Evolutionary conservation across 2,888 invertebrate genomes (phyloP), one percentile per base, ranked within the genome.

Genomic region (Phyto melanocephala): DNA sequence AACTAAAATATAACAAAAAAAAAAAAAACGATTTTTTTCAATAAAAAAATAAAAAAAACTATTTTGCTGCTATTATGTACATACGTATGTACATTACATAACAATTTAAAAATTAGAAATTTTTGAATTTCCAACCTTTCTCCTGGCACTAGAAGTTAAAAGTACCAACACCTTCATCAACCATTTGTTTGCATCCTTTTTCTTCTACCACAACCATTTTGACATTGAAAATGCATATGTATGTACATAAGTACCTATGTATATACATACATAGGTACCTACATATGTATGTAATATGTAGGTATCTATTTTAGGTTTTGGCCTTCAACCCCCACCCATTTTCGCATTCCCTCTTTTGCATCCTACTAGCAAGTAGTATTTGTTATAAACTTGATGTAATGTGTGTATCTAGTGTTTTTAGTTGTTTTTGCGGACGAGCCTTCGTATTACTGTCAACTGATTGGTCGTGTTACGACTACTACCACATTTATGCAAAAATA

Each of bases 361-460:
- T 17, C 17, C 45, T 11, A 56, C 22, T 42, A 45, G 15, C 45
- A 10, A 13, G 22, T 10, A 37, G 52, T 52, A 37, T 67, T 20
- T 50, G n/a, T 4, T 24, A 8, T 5, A 40, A n/a, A 15, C 35
- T 33, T 35, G 50, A 17, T 17, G 40, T 42, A 35, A 11, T 54
- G 42, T 67, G 1, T 70, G 35, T 37, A 24, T 17, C 7, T 22
- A 13, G 7, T 33, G 3, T 33, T n/a, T 56, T 35, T 7, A 20
- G 7, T 63, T 20, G 37, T 68, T 52, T 42, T 62, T 74, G 58
- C 28, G 11, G 60, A 67, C 79, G 79, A 74, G 79, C 79, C 79
- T 35, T 80, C 54, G 11, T 20, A 37, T 22, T 28, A 24, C 13
- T 11, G 6, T 2, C n/a, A 42, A 22, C 37, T 68, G 60, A 80